A percentile compares a stretch with the other conserved stretches of the same genome.
These are phyloP conservation scores for Tuta absoluta DNA, from an alignment of 2,888 invertebrate species.

Conservation along the genomic window DNA sequence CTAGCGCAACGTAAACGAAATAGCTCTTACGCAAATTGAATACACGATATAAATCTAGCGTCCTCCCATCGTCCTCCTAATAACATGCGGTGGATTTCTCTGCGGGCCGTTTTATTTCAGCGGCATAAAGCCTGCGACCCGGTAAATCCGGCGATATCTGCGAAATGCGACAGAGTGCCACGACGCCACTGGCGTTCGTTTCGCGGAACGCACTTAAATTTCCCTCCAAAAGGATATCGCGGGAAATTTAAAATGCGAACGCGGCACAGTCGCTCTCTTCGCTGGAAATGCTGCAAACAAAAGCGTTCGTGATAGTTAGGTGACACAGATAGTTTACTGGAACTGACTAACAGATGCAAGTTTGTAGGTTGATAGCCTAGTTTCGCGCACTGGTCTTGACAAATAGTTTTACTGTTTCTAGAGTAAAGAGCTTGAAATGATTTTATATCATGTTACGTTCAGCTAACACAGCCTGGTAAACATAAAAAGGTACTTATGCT, in stretches of 20 bases:
- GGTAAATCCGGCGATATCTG: conserved; percentile 76
- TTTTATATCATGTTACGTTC: not conserved
- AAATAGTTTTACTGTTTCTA: not conserved
- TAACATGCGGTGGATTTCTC: conserved; percentile 75
- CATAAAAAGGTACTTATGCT: not conserved
- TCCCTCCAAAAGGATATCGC: conserved; percentile 56
- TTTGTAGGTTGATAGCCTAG: not conserved
- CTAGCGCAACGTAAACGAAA: conserved; percentile 56
- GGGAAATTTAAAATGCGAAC: conserved; percentile 68
- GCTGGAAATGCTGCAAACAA: conserved; percentile 46
- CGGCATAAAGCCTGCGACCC: conserved; percentile 73
- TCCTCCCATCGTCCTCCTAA: conserved; percentile 71
- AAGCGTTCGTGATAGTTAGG: conserved; percentile 41
- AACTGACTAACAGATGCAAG: conserved; percentile 7
- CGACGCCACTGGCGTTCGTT: conserved; percentile 64
- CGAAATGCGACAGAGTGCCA: conserved; percentile 72
- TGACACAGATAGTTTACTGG: conserved; percentile 10
- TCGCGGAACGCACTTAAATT: conserved; percentile 72
- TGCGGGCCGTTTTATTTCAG: conserved; percentile 74
- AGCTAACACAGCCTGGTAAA: not conserved
- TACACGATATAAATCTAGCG: conserved; percentile 76
- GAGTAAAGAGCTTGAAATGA: not conserved
- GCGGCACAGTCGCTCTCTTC: conserved; percentile 41
- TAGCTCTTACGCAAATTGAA: conserved; percentile 76
- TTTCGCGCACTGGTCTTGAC: not conserved